Conservation (phyloP, 2,113 vertebrate species). For the Ptychochromis oligacanthus region DNA sequence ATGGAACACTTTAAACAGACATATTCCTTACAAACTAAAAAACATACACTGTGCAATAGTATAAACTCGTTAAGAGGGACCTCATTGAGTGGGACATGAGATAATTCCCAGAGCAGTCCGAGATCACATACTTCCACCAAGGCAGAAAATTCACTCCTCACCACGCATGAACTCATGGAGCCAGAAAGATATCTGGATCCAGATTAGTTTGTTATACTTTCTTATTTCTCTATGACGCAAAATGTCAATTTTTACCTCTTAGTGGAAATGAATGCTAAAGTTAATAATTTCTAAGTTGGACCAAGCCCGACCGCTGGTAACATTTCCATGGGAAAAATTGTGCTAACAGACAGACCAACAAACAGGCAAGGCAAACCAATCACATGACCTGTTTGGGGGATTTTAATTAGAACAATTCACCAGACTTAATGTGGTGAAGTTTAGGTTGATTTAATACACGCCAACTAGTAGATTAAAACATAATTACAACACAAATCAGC, state of each 20-base stretch:
- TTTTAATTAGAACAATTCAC: neutral
- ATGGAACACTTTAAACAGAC: neutral
- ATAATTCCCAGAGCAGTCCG: too few relatives aligned
- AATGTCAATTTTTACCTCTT: too few relatives aligned
- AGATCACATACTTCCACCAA: neutral
- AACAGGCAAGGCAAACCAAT: neutral
- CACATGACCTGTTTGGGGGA: neutral
- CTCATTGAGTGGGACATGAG: too few relatives aligned
- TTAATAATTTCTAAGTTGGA: slow-evolving; percentile 9
- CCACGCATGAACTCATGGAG: neutral
- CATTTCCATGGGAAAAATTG: neutral
- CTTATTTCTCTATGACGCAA: too few relatives aligned
- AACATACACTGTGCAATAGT: neutral
- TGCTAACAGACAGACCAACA: neutral
- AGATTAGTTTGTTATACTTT: neutral
- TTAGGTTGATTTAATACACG: neutral
- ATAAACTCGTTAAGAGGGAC: neutral
- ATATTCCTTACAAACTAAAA: neutral
- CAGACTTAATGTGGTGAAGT: neutral
- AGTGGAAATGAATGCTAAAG: neutral
- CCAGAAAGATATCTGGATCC: neutral
- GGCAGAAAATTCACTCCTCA: neutral
- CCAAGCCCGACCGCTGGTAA: neutral
- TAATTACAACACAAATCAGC: neutral
- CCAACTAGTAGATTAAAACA: neutral